Conservation (phyloP, 2,797 vertebrate genomes). For the Brotogeris chrysoptera region DNA sequence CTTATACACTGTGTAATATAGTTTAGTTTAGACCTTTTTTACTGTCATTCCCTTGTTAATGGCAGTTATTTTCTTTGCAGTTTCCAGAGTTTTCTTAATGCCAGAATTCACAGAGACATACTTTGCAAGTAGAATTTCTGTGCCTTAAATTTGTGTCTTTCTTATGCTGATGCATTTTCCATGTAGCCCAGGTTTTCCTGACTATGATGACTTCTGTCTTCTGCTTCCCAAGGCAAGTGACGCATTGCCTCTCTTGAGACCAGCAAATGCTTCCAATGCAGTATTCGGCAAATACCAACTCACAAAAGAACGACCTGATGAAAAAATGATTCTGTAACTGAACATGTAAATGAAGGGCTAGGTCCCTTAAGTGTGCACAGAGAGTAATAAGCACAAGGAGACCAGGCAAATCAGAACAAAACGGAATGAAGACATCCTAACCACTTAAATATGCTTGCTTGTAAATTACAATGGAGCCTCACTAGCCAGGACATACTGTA, state of each 20-base stretch:
- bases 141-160: not conserved
- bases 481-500: constrained; percentile 1
- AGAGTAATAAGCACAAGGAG: not conserved
- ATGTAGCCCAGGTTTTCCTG: not conserved
- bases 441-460: not conserved
- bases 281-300: not conserved
- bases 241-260: not conserved
- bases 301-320: not conserved
- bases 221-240: not conserved
- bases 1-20: not conserved
- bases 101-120: not conserved
- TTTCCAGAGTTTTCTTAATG: not conserved
- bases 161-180: not conserved
- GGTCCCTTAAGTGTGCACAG: not conserved
- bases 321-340: constrained; percentile 12
- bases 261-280: not conserved
- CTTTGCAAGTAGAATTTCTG: not conserved
- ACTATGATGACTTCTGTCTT: not conserved
- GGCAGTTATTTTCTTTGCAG: not conserved
- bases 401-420: not conserved
- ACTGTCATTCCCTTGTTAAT: not conserved
- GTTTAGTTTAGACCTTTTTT: not conserved
- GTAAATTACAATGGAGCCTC: not conserved
- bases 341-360: not conserved
- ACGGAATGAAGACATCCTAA: not conserved